phyloP scores from a whole-genome alignment of 1,140 invertebrate species.

The Drosophila santomea region DNA sequence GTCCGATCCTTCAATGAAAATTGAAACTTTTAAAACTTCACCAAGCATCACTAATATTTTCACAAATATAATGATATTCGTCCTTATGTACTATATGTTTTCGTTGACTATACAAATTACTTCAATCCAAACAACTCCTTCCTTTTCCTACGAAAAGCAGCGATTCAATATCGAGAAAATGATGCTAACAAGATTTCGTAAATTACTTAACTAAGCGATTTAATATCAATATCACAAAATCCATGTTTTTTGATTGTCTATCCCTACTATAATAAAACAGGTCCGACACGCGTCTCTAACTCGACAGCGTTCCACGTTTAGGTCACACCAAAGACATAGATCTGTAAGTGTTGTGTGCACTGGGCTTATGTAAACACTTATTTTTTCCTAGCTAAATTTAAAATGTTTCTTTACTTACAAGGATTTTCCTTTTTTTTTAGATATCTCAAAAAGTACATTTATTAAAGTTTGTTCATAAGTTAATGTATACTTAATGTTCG shows the following conservation, averaged over 20 bases:
- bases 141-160: conserved; percentile 1
- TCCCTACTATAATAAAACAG: conserved; percentile 85
- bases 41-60: conserved; percentile 2
- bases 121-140: neutral
- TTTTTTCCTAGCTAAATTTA: conserved; percentile 59
- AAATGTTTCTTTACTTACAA: conserved; percentile 38
- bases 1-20: neutral
- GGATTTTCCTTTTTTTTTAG: conserved; percentile 34
- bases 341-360: conserved; percentile 88
- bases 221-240: conserved; percentile 49
- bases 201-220: conserved; percentile 27
- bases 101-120: neutral
- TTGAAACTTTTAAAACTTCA: neutral
- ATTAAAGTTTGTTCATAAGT: conserved; percentile 15
- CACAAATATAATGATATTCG: conserved; percentile 1
- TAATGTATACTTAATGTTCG: conserved; percentile 7
- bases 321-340: conserved; percentile 90
- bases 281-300: conserved; percentile 90
- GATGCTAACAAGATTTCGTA: conserved; percentile 7
- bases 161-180: conserved; percentile 8
- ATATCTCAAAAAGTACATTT: conserved; percentile 16
- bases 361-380: conserved; percentile 71
- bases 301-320: conserved; percentile 88
- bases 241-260: conserved; percentile 72
- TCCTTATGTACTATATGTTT: neutral